Evolutionary conservation across 2,888 invertebrate species (phyloP).

Genomic region (Hemicrepidius hirtus): DNA sequence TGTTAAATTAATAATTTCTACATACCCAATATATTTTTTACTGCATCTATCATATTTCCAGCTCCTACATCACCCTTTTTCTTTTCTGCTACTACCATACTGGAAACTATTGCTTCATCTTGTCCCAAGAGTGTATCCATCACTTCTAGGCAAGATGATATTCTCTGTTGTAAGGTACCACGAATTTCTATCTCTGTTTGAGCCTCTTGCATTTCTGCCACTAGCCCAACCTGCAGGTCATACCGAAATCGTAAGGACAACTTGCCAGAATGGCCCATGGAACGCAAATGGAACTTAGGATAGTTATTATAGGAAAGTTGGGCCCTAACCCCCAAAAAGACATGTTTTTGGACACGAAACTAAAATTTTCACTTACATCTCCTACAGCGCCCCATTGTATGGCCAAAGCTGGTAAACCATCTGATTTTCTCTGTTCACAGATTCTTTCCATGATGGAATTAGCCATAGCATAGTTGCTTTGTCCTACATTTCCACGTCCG

Average conservation of each 20-base stretch:
- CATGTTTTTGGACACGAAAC: too few species aligned
- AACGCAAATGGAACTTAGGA: too few species aligned
- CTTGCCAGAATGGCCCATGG: too few species aligned
- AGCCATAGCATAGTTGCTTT: conserved; percentile 92
- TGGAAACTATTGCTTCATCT: conserved; percentile 80
- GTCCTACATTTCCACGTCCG: conserved; percentile 93
- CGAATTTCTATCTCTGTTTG: conserved; percentile 67
- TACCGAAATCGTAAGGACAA: too few species aligned
- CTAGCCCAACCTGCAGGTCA: conserved; percentile 75
- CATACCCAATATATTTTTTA: conserved; percentile 76
- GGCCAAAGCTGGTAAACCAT: conserved; percentile 86
- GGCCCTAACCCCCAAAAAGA: too few species aligned
- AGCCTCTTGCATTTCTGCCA: conserved; percentile 72
- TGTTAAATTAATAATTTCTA: conserved; percentile 60
- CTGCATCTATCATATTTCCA: conserved; percentile 82
- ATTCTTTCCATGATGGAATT: conserved; percentile 94
- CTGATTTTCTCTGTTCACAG: conserved; percentile 82
- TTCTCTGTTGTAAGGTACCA: conserved; percentile 81
- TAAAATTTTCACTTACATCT: conserved; percentile 80
- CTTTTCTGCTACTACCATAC: conserved; percentile 93
- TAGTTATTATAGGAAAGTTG: too few species aligned
- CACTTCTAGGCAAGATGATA: conserved; percentile 77
- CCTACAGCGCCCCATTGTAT: conserved; percentile 96
- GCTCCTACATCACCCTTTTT: conserved; percentile 77
- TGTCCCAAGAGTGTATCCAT: conserved; percentile 83